Conservation (phyloP, 2,113 vertebrate genomes). For the Alaudala cheleensis region DNA sequence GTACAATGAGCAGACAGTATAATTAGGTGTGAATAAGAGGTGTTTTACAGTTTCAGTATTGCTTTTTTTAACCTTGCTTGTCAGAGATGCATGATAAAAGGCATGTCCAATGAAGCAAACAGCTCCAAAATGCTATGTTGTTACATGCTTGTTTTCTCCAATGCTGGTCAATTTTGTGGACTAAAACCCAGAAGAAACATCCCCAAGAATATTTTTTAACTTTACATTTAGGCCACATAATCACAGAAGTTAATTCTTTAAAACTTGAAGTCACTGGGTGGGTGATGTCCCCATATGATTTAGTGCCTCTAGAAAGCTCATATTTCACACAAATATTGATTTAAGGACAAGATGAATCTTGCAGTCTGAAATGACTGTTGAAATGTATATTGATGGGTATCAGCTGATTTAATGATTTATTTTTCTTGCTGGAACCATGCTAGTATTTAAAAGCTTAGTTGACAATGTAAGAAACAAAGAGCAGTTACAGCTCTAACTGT, state of each 20-base stretch:
- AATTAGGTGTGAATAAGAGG: neutral
- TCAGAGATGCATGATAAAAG: neutral
- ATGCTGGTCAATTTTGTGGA: neutral
- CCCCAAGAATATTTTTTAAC: neutral
- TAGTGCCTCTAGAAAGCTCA: neutral
- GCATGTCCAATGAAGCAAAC: neutral
- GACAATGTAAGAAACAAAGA: neutral
- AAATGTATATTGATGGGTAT: neutral
- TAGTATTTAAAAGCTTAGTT: neutral
- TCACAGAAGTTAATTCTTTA: neutral
- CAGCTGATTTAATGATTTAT: neutral
- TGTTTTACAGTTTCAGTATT: neutral
- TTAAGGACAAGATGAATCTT: neutral
- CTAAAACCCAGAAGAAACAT: neutral
- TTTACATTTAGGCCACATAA: neutral
- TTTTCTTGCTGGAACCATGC: neutral
- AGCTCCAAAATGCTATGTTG: slow-evolving; percentile 19
- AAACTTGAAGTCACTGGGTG: neutral
- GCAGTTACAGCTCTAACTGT: neutral
- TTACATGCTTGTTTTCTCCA: neutral
- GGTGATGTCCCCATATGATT: neutral
- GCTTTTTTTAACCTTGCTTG: neutral
- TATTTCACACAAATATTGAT: neutral
- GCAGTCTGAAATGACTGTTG: neutral
- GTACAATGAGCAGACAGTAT: neutral